Evolutionary conservation across 2,888 invertebrate species (phyloP), one percentile per base, ranked within the genome.

Genomic region (Dendrolimus pini): DNA sequence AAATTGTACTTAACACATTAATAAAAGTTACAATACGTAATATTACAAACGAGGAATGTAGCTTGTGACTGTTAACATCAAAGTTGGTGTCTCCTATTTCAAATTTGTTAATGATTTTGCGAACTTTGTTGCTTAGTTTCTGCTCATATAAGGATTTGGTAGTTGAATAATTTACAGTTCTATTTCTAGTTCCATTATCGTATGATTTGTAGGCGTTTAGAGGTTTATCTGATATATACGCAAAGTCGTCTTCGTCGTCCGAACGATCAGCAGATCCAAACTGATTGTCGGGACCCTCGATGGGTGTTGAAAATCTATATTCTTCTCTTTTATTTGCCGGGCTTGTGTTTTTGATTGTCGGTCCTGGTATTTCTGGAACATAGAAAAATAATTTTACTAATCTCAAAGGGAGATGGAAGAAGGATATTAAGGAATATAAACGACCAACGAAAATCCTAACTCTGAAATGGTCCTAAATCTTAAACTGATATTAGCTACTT

Each of bases 251-350:
- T 71, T 93, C 93, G 65, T 95, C 94, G 69, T 93, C 93, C 62
- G 94, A 93, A 65, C 93, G 92, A 77, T 95, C 95, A 41, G 94
- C 94, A 12, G 95, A 94, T 41, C 94, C 94, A 64, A 93, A 93
- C 70, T 93, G 93, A 70, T 94, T 93, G 76, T 94, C 93, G 64
- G 94, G 93, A 1, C 83, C 86, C 71, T 89, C 85, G 66, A 89
- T 69, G 53, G 88, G 82, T 2, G 89, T 87, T 0, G 86, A 83
- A 63, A 84, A 88, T 57, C 80, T 83, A 65, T 76, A 83, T 60
- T 94, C 93, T 78, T 94, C 93, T 77, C 93, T 93, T 56, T 82
- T 87, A 58, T 79, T 79, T 56, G 84, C 81, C 52, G 92, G 91
- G 66, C 91, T 88, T 55, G 92, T 91, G 70, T 91, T 92, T 70